Conservation (phyloP, 2,888 invertebrate genomes). For the Epinotia brunnichana region DNA sequence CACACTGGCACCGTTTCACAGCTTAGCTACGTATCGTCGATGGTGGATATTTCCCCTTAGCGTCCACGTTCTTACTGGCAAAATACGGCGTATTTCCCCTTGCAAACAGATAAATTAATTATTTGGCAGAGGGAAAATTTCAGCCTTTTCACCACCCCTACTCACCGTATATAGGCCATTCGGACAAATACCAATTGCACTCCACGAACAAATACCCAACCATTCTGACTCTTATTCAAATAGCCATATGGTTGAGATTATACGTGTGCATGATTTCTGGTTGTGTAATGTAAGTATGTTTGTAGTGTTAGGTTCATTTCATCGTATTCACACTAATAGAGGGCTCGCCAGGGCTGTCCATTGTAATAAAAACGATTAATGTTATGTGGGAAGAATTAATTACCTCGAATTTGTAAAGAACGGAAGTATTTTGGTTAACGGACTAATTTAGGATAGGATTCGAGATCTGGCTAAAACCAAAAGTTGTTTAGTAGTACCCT, state of each 20-base stretch:
- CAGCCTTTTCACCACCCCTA: conserved; percentile 47
- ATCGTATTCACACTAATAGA: conserved; percentile 53
- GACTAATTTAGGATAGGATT: not conserved
- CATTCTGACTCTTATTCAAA: conserved; percentile 13
- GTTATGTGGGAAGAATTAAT: conserved; percentile 27
- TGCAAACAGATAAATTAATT: conserved; percentile 52
- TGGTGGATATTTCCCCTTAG: not conserved
- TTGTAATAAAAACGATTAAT: conserved; percentile 37
- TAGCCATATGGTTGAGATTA: conserved; percentile 42
- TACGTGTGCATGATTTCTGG: not conserved
- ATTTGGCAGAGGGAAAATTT: conserved; percentile 48
- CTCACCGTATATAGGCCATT: conserved; percentile 41
- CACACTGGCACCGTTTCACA: too few relatives aligned
- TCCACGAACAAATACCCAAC: not conserved
- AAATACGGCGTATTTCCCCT: conserved; percentile 36
- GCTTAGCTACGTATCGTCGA: too few relatives aligned
- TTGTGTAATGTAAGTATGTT: conserved; percentile 40
- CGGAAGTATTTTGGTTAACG: conserved; percentile 9
- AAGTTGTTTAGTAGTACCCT: too few relatives aligned
- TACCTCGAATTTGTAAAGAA: conserved; percentile 1
- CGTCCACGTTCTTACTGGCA: conserved; percentile 2
- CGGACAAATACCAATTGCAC: conserved; percentile 21
- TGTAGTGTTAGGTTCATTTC: conserved; percentile 51
- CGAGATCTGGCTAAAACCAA: not conserved
- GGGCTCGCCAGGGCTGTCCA: conserved; percentile 49